Percentiles rank a stretch among this genome's conserved stretches.
These are phyloP conservation scores for Valencia hispanica DNA, from an alignment of 2,797 vertebrate species.

Conservation along the genomic window DNA sequence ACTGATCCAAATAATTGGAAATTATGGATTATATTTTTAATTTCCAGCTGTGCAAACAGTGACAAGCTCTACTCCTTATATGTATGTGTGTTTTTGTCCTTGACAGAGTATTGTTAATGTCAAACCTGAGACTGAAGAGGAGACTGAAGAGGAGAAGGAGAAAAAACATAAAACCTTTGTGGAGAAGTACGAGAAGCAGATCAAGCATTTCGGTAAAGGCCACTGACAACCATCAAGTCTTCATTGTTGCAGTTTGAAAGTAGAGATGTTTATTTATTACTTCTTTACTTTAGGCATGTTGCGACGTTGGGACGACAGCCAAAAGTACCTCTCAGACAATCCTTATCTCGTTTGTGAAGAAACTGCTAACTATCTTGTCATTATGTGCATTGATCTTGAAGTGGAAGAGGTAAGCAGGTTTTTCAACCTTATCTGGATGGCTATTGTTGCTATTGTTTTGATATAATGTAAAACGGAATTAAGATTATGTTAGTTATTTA, in stretches of 20 bases:
- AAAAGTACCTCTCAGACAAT: conserved; percentile 94
- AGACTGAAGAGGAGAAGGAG: conserved; percentile 91
- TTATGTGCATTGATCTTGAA: conserved; percentile 97
- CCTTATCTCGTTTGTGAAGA: conserved; percentile 93
- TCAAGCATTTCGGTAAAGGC: conserved; percentile 91
- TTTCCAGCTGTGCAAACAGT: background rate
- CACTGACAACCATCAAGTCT: background rate
- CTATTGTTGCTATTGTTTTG: background rate
- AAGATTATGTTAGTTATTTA: background rate
- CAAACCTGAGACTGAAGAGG: conserved; percentile 80
- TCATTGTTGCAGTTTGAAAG: background rate
- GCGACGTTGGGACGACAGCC: conserved; percentile 95
- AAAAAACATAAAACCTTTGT: conserved; percentile 94
- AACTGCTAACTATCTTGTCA: conserved; percentile 95
- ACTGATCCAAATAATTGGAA: background rate
- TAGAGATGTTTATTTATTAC: background rate
- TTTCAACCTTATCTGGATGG: background rate
- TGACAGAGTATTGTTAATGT: conserved; percentile 89
- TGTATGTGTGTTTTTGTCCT: conserved; percentile 10
- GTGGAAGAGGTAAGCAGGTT: conserved; percentile 88
- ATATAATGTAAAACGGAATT: conserved; percentile 2
- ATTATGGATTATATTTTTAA: background rate
- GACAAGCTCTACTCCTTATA: background rate
- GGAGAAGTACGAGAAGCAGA: conserved; percentile 91
- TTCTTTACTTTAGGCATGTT: conserved; percentile 86